Percentiles rank a stretch among this genome's conserved stretches.
Evolutionary conservation across 1,140 invertebrate genomes (phyloP).

Genomic region (Leptonema lineaticorne): DNA sequence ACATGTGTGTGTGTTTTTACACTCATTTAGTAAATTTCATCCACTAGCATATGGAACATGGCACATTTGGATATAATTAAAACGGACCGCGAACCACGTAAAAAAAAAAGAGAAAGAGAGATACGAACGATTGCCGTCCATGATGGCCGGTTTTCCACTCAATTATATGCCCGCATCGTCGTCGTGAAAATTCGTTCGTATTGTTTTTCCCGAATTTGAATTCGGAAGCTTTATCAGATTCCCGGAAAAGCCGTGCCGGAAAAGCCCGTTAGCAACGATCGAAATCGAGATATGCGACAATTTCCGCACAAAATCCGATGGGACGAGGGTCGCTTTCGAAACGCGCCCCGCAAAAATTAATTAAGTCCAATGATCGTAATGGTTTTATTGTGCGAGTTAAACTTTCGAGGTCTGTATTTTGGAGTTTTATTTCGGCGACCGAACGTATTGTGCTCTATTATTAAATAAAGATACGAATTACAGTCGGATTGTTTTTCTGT

Average conservation of each 20-base stretch:
- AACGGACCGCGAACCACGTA: not conserved
- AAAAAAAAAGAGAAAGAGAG: too few species aligned
- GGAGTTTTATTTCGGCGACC: too few species aligned
- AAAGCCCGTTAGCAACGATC: not conserved
- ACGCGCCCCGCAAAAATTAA: not conserved
- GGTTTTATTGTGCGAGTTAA: too few species aligned
- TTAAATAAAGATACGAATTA: too few species aligned
- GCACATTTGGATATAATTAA: constrained; percentile 14
- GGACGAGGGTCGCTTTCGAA: not conserved
- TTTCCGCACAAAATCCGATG: not conserved
- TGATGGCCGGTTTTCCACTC: not conserved
- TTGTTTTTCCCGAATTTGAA: constrained; percentile 15
- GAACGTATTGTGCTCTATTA: too few species aligned
- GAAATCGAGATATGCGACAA: not conserved
- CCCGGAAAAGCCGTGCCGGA: not conserved
- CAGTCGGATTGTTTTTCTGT: too few species aligned
- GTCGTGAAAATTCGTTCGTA: not conserved
- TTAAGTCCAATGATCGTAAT: too few species aligned
- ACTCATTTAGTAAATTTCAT: too few species aligned
- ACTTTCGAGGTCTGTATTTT: too few species aligned
- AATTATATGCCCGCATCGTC: constrained; percentile 9
- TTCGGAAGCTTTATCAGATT: not conserved
- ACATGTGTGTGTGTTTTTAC: too few species aligned
- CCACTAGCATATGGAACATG: too few species aligned
- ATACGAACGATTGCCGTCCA: not conserved